Percentiles rank a stretch among this genome's conserved stretches.
Conservation (phyloP, 2,113 vertebrate genomes). For the Mirza zaza region DNA sequence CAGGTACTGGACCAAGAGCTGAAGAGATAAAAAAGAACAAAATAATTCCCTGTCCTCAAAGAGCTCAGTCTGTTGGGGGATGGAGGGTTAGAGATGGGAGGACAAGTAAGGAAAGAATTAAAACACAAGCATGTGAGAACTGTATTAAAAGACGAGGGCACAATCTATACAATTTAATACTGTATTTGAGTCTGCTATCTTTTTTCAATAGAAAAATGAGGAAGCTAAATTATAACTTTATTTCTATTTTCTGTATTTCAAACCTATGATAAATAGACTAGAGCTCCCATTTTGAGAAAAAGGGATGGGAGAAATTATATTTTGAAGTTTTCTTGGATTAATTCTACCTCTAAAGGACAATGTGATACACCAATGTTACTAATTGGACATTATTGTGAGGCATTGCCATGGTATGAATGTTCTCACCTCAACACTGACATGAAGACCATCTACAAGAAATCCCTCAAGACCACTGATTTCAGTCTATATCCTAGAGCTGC, state of each 20-base stretch:
- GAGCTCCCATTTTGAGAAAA: not conserved
- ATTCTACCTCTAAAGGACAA: not conserved
- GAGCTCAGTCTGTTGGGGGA: not conserved
- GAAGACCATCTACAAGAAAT: not conserved
- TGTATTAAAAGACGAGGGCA: not conserved
- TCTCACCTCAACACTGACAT: not conserved
- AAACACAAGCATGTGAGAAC: not conserved
- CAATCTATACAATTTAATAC: not conserved
- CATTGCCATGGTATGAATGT: not conserved
- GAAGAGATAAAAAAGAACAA: not conserved
- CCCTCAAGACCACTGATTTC: not conserved
- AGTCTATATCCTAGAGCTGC: not conserved
- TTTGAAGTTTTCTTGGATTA: not conserved
- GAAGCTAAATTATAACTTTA: not conserved
- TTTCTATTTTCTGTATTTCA: slow-evolving; percentile 27
- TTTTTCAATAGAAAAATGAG: not conserved
- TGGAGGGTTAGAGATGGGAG: not conserved
- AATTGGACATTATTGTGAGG: not conserved
- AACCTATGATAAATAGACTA: not conserved
- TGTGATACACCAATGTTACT: not conserved
- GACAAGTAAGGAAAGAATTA: not conserved
- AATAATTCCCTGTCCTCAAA: not conserved
- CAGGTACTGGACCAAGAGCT: not conserved
- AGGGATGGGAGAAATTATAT: not conserved
- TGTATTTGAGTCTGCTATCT: not conserved